Percentiles rank a stretch among this genome's conserved stretches.
Evolutionary conservation across 2,113 vertebrate species (phyloP).

Genomic region (Callospermophilus lateralis): DNA sequence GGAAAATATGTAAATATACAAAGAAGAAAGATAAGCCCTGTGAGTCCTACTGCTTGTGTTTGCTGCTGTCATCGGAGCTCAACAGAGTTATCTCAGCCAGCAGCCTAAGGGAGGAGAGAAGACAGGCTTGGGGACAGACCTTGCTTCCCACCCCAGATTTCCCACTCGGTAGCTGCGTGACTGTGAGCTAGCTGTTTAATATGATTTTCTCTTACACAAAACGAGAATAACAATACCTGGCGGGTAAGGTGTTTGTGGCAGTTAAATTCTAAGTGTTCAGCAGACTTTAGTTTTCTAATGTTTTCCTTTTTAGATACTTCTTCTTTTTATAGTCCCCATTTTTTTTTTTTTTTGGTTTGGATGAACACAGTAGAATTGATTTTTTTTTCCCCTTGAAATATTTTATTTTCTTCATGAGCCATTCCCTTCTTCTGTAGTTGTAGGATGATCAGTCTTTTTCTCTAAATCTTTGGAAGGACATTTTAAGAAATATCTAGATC

Average conservation of each 20-base stretch:
- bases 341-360: not conserved
- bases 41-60: not conserved
- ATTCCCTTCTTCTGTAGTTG: not conserved
- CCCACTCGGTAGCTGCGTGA: not conserved
- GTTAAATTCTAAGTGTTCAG: not conserved
- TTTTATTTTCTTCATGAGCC: not conserved
- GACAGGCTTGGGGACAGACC: not conserved
- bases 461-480: not conserved
- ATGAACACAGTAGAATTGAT: not conserved
- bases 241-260: not conserved
- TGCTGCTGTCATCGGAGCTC: not conserved
- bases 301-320: not conserved
- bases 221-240: not conserved
- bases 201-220: not conserved
- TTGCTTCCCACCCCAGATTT: not conserved
- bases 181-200: not conserved
- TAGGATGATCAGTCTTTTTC: not conserved
- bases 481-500: not conserved
- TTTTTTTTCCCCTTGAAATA: constrained; percentile 14
- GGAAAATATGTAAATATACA: not conserved
- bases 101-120: not conserved
- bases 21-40: not conserved
- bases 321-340: not conserved
- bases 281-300: not conserved
- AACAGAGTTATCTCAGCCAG: not conserved